These are phyloP conservation scores for Ahaetulla prasina DNA, from an alignment of 2,113 vertebrate species.

Conservation along the genomic window DNA sequence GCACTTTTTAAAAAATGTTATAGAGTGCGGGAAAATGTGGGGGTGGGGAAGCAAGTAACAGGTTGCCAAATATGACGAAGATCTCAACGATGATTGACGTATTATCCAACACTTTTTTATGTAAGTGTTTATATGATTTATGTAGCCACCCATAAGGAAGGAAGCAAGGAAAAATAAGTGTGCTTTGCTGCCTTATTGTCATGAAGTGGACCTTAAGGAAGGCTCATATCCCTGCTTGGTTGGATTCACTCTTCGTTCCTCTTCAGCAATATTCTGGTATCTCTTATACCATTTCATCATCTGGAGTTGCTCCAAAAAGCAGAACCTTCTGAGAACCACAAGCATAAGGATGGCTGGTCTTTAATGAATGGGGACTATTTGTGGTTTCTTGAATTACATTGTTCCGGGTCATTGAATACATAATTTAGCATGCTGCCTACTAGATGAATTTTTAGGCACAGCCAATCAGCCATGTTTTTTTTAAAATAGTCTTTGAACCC, in stretches of 20 bases:
- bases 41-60: not conserved
- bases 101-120: not conserved
- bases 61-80: not conserved
- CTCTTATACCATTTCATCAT: not conserved
- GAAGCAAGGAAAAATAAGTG: not conserved
- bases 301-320: not conserved
- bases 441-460: not conserved
- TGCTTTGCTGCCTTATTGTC: not conserved
- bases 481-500: not conserved
- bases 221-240: not conserved
- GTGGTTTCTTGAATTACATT: not conserved
- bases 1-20: not conserved
- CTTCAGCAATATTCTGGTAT: not conserved
- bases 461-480: not conserved
- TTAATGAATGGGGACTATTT: not conserved
- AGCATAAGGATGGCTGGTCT: not conserved
- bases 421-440: not conserved
- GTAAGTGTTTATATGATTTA: not conserved
- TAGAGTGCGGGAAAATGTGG: not conserved
- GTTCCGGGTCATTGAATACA: not conserved
- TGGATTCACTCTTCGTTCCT: not conserved
- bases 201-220: not conserved
- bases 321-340: not conserved
- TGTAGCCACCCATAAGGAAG: not conserved
- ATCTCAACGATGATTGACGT: not conserved